A percentile compares a stretch with the other conserved stretches of the same genome.
Evolutionary conservation across 2,797 vertebrate genomes (phyloP).

Genomic region (Cheirogaleus major): DNA sequence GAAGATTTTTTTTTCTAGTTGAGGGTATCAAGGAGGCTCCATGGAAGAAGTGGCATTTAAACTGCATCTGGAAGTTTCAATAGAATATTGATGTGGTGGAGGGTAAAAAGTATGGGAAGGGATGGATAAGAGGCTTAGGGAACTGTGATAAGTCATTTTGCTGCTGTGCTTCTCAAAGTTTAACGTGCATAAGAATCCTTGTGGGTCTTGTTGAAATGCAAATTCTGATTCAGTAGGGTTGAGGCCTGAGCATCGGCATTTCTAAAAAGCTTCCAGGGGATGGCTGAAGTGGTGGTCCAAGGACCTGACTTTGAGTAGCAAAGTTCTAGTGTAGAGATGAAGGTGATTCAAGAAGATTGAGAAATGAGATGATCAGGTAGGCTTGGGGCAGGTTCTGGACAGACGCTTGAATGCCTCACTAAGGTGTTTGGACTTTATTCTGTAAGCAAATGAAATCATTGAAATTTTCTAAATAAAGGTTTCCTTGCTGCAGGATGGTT

Average conservation of each 20-base stretch:
- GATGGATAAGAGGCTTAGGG: background rate
- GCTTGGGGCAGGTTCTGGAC: background rate
- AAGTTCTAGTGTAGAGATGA: background rate
- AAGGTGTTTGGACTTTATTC: background rate
- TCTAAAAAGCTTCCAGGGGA: background rate
- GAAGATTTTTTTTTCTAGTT: background rate
- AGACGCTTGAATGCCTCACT: background rate
- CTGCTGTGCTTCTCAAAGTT: background rate
- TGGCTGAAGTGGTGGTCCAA: background rate
- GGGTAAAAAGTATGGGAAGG: background rate
- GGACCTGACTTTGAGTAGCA: background rate
- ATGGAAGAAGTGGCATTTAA: conserved; percentile 5
- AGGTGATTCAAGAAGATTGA: background rate
- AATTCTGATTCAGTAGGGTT: background rate
- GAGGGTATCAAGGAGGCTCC: background rate
- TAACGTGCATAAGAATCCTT: background rate
- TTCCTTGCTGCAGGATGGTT: background rate
- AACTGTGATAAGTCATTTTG: background rate
- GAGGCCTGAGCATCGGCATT: background rate
- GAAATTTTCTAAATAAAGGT: background rate
- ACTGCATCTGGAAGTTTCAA: background rate
- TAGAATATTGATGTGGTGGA: background rate
- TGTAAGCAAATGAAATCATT: background rate
- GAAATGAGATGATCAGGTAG: background rate
- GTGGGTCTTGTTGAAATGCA: conserved; percentile 4